A percentile compares a stretch with the other conserved stretches of the same genome.
Evolutionary conservation across 2,888 invertebrate species (phyloP).

Genomic region (Nephrotoma appendiculata): DNA sequence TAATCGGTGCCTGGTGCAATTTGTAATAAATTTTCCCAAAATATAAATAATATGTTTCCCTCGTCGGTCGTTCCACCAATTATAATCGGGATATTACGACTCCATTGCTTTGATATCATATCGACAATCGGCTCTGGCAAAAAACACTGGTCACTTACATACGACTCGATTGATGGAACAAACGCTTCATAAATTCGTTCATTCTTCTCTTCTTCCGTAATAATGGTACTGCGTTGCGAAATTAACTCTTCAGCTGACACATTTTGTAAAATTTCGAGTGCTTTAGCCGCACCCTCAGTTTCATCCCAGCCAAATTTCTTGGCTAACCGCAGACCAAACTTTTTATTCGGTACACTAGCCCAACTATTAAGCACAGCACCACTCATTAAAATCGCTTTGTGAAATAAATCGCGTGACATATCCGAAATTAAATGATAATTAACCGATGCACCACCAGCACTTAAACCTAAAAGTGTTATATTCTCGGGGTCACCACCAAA

Average conservation of each 20-base stretch:
- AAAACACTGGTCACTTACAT: constrained; percentile 23
- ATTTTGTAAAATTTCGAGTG: constrained; percentile 27
- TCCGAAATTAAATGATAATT: not conserved
- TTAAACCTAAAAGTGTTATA: not conserved
- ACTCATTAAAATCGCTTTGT: not conserved
- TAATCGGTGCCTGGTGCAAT: not conserved
- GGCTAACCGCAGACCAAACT: constrained; percentile 21
- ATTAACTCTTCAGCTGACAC: constrained; percentile 25
- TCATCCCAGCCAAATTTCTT: constrained; percentile 26
- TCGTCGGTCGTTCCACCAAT: constrained; percentile 30
- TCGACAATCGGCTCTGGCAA: constrained; percentile 17
- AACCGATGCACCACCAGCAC: not conserved
- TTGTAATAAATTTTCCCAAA: not conserved
- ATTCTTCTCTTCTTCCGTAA: constrained; percentile 19
- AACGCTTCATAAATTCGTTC: not conserved
- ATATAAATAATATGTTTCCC: constrained; percentile 16
- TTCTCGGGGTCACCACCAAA: not conserved
- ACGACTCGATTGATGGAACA: constrained; percentile 26
- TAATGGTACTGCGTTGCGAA: constrained; percentile 23
- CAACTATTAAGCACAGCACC: not conserved
- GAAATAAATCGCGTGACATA: not conserved
- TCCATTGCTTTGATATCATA: constrained; percentile 21
- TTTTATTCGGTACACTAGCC: not conserved
- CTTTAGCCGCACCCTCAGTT: constrained; percentile 23
- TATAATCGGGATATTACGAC: constrained; percentile 27